Base-by-base conservation (phyloP, 2,888 invertebrate genomes). In the Caenorhabditis angaria region DNA sequence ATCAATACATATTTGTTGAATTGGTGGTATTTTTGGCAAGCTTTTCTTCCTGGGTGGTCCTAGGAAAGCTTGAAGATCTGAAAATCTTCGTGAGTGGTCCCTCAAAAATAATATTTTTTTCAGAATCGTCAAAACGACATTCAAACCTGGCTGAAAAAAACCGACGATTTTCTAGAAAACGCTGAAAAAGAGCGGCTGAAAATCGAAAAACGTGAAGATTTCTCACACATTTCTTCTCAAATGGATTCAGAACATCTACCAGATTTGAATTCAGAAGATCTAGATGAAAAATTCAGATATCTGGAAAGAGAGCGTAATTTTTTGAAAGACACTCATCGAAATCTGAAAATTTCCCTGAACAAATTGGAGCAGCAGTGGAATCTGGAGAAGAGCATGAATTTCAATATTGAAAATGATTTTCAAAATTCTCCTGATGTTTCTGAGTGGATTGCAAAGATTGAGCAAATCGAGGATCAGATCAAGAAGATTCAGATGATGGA, bases 321-420 rank as follows among this genome's bases (percentile, higher is more conserved):
- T 24, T 56, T 71, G 22, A 47, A 55, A 24, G 63, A 63, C 56
- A 55, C 66, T 51, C 58, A 63, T 50, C 66, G 62, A 41, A 60
- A 71, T 25, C 47, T 56, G n/a, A 47, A 62, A 60, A 51, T 66
- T 24, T 63, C 63, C 41, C 61, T 55, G 10, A 63, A 71, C 59
- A 55, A 60, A 12, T 56, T 66, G 18, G 63, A 71, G 25, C 62
- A 63, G 35, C 71, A 71, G 41, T 71, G 66, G 66, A 66, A 59
- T 47, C 63, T 71, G 6, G 35, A 64, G 0, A 65, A 65, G 22
- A 62, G 62, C 22, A 48, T 70, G 32, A 55, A 65, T 50, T 41
- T 55, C 54, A 58, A 61, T 48, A 65, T 65, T 22, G 22, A 58
- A 53, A 14, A 48, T n/a, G 8, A 35, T 6, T 35, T 22, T 50